A percentile compares a stretch with the other conserved stretches of the same genome.
These are phyloP conservation scores for Chinchilla lanigera DNA, from an alignment of 2,113 vertebrate species.

Conservation along the genomic window DNA sequence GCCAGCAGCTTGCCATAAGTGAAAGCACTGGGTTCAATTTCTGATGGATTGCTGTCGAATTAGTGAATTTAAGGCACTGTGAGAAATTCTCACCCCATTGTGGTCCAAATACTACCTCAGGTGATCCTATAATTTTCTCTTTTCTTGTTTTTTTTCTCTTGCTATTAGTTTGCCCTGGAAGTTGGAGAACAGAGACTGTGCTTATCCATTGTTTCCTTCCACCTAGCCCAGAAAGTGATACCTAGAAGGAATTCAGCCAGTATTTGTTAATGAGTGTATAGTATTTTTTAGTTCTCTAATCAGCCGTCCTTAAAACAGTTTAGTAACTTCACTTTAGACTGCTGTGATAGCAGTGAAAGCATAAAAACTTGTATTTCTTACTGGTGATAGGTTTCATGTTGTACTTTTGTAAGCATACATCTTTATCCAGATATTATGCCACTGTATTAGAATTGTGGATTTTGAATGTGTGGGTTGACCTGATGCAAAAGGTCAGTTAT, in stretches of 20 bases:
- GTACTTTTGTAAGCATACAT: conserved; percentile 38
- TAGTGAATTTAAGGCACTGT: background rate
- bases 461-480: conserved; percentile 23
- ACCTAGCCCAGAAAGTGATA: background rate
- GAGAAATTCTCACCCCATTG: background rate
- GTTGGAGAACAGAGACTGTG: background rate
- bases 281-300: background rate
- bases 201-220: background rate
- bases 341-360: background rate
- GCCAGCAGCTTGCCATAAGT: background rate
- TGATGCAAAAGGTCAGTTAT: background rate
- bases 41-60: background rate
- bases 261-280: background rate
- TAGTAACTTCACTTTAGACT: background rate
- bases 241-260: background rate
- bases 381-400: background rate
- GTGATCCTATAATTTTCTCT: background rate
- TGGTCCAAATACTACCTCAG: background rate
- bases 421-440: background rate
- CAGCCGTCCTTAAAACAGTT: background rate
- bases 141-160: background rate
- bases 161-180: background rate
- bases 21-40: background rate
- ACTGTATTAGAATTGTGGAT: background rate
- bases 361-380: conserved; percentile 31